These are phyloP conservation scores for Caenorhabditis doughertyi DNA, from an alignment of 2,888 invertebrate species.

Conservation along the genomic window DNA sequence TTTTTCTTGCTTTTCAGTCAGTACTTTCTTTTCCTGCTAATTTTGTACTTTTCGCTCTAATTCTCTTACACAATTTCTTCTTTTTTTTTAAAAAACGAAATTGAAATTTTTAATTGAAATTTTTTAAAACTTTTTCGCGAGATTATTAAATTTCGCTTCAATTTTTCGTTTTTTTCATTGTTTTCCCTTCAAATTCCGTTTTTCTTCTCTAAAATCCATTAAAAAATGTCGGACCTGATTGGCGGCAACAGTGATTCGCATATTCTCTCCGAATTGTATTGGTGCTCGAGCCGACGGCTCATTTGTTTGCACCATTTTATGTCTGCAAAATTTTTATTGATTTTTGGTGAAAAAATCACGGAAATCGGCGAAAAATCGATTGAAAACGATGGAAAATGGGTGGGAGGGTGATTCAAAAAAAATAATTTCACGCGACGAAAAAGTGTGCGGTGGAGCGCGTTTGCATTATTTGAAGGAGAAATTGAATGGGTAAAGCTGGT, in stretches of 20 bases:
- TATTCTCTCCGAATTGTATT: constrained; percentile 52
- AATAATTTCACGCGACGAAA: not conserved
- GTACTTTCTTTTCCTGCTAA: too few relatives aligned
- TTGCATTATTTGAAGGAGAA: not conserved
- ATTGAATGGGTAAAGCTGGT: not conserved
- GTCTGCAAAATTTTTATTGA: constrained; percentile 8
- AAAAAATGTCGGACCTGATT: constrained; percentile 66
- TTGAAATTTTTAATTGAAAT: not conserved
- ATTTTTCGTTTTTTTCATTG: not conserved
- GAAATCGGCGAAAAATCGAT: not conserved
- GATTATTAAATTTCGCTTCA: too few relatives aligned
- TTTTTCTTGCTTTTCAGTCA: too few relatives aligned
- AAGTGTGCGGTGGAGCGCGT: constrained; percentile 29
- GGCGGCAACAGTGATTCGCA: constrained; percentile 69
- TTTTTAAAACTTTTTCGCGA: too few relatives aligned
- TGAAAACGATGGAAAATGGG: not conserved
- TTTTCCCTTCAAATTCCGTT: not conserved
- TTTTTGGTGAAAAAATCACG: not conserved
- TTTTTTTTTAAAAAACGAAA: too few relatives aligned
- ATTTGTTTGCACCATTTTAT: constrained; percentile 33
- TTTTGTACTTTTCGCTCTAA: too few relatives aligned
- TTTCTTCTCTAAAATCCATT: not conserved
- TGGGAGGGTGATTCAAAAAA: constrained; percentile 15
- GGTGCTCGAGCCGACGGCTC: constrained; percentile 10
- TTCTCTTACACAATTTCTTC: too few relatives aligned